A percentile compares a stretch with the other conserved stretches of the same genome.
phyloP scores from a whole-genome alignment of 2,888 invertebrate species.

The Callosobruchus maculatus region DNA sequence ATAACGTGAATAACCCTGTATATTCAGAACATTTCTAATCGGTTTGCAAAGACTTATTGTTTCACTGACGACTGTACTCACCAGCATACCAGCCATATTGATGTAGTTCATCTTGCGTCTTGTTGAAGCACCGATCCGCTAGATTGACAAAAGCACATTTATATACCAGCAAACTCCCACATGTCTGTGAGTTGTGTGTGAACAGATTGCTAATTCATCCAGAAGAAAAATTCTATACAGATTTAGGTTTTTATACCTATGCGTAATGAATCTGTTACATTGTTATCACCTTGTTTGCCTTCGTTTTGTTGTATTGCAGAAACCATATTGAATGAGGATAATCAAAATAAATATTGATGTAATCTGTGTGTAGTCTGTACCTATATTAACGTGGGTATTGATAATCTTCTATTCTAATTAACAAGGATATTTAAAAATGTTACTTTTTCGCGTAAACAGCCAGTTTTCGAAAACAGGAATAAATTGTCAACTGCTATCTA shows the following conservation, averaged over 20 bases:
- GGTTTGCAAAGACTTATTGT: too few species aligned
- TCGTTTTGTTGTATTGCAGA: neutral
- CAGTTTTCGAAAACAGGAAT: too few species aligned
- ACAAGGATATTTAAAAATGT: too few species aligned
- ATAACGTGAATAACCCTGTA: too few species aligned
- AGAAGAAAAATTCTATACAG: neutral
- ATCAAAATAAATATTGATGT: neutral
- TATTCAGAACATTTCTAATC: too few species aligned
- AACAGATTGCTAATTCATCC: neutral
- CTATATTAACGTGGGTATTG: too few species aligned
- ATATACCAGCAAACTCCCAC: neutral
- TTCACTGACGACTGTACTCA: neutral
- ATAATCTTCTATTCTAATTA: neutral
- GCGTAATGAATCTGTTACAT: neutral
- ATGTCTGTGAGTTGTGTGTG: neutral
- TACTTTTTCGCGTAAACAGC: too few species aligned
- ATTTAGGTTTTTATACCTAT: neutral
- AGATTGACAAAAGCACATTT: neutral
- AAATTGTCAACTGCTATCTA: too few species aligned
- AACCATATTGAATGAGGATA: neutral
- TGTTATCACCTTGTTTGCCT: neutral
- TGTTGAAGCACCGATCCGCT: neutral
- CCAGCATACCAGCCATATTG: neutral
- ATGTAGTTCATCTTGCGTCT: neutral
- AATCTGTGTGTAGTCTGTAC: too few species aligned